A percentile compares a stretch with the other conserved stretches of the same genome.
These are phyloP conservation scores for Macrocentrus cingulum DNA, from an alignment of 1,140 invertebrate genomes.

Conservation along the genomic window DNA sequence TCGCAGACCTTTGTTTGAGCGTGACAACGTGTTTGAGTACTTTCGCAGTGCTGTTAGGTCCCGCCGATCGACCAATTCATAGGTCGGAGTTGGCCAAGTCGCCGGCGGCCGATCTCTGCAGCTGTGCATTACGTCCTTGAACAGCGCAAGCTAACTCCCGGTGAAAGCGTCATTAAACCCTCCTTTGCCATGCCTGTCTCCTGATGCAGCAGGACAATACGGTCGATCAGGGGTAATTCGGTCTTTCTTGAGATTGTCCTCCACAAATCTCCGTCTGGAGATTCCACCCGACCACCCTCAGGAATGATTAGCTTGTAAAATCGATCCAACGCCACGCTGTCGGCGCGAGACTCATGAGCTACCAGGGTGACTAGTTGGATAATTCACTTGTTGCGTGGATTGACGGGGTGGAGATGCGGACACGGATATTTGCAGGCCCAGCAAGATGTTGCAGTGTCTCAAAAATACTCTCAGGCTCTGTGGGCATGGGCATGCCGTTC, in stretches of 20 bases:
- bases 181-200: slow-evolving; percentile 64
- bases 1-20: slow-evolving; percentile 64
- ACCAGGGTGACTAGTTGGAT: slow-evolving; percentile 64
- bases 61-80: slow-evolving; percentile 77
- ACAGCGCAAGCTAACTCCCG: slow-evolving; percentile 72
- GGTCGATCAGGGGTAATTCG: slow-evolving; percentile 37
- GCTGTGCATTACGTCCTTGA: slow-evolving; percentile 74
- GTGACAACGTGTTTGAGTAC: slow-evolving; percentile 38
- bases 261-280: slow-evolving; percentile 41
- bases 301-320: slow-evolving; percentile 50
- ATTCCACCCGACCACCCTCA: slow-evolving; percentile 46
- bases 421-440: slow-evolving; percentile 61
- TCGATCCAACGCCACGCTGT: slow-evolving; percentile 38
- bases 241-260: slow-evolving; percentile 42
- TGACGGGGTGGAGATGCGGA: slow-evolving; percentile 71
- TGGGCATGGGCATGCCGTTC: slow-evolving; percentile 62
- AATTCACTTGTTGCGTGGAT: slow-evolving; percentile 72
- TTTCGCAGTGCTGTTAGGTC: slow-evolving; percentile 68
- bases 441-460: slow-evolving; percentile 68
- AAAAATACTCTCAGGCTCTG: slow-evolving; percentile 72
- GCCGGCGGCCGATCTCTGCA: slow-evolving; percentile 75
- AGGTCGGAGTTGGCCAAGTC: slow-evolving; percentile 75
- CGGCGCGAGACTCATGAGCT: slow-evolving; percentile 30
- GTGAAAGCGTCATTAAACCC: slow-evolving; percentile 75
- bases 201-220: slow-evolving; percentile 46